Evolutionary conservation across 1,140 invertebrate species (phyloP).

Genomic region (Triops cancriformis): DNA sequence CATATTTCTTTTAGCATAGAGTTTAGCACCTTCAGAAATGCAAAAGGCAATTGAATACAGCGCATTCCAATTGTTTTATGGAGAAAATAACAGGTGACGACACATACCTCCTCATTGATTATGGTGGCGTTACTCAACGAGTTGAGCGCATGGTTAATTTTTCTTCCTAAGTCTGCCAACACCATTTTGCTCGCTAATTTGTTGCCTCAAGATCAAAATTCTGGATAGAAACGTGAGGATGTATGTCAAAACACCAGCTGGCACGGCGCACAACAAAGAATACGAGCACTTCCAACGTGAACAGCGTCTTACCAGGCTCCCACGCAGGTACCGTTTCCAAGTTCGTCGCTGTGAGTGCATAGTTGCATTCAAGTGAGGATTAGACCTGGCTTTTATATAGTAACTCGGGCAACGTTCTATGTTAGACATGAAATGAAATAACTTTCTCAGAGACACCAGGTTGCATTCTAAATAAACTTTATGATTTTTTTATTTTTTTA

Average conservation of each 20-base stretch:
- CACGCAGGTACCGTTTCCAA: background rate
- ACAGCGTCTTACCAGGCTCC: background rate
- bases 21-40: conserved; percentile 73
- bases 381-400: too few relatives aligned
- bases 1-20: conserved; percentile 99
- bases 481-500: too few relatives aligned
- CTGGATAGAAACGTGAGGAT: background rate
- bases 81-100: conserved; percentile 18
- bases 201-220: background rate
- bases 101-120: conserved; percentile 91
- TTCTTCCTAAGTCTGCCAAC: conserved; percentile 97
- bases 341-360: background rate
- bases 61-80: background rate
- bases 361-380: too few relatives aligned
- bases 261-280: background rate
- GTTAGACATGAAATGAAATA: too few relatives aligned
- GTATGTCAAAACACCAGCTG: conserved; percentile 5
- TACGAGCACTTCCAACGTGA: background rate
- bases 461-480: too few relatives aligned
- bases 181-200: conserved; percentile 68
- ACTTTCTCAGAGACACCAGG: too few relatives aligned
- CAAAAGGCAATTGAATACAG: conserved; percentile 25
- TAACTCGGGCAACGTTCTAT: too few relatives aligned
- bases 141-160: conserved; percentile 95
- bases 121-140: conserved; percentile 96